phyloP scores from a whole-genome alignment of 2,797 vertebrate species.

The Etheostoma nigrum region DNA sequence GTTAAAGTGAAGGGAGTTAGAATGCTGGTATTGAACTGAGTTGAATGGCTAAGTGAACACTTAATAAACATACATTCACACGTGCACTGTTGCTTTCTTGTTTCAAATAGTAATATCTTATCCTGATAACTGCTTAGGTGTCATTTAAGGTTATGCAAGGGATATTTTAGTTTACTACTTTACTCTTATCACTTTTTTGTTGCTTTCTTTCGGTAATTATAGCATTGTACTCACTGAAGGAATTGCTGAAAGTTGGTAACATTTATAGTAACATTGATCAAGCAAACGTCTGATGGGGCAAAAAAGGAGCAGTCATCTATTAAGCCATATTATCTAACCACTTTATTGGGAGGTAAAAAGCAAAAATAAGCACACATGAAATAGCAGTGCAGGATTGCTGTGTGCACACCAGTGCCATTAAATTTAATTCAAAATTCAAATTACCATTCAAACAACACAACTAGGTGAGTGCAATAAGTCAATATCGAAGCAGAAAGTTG shows the following conservation, averaged over 20 bases:
- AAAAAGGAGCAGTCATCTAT: neutral
- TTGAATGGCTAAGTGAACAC: conserved; percentile 24
- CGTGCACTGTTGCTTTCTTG: neutral
- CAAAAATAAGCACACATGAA: neutral
- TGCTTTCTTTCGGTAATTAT: neutral
- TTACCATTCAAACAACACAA: neutral
- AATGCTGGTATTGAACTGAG: conserved; percentile 8
- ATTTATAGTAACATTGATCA: neutral
- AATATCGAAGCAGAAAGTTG: neutral
- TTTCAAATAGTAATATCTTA: neutral
- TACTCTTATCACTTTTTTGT: too few relatives aligned
- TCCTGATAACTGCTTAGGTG: neutral
- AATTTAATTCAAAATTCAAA: neutral
- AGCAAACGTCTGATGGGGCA: neutral
- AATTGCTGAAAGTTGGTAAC: neutral
- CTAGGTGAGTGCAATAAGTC: neutral
- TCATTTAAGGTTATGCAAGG: neutral
- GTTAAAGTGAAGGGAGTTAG: neutral
- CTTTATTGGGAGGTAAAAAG: neutral
- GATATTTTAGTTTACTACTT: neutral
- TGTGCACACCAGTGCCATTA: neutral
- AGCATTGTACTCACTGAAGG: neutral
- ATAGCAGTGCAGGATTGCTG: too few relatives aligned
- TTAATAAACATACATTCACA: neutral
- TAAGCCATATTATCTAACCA: neutral